phyloP scores from a whole-genome alignment of 2,888 invertebrate genomes.

The Torymus aiolomorphi region DNA sequence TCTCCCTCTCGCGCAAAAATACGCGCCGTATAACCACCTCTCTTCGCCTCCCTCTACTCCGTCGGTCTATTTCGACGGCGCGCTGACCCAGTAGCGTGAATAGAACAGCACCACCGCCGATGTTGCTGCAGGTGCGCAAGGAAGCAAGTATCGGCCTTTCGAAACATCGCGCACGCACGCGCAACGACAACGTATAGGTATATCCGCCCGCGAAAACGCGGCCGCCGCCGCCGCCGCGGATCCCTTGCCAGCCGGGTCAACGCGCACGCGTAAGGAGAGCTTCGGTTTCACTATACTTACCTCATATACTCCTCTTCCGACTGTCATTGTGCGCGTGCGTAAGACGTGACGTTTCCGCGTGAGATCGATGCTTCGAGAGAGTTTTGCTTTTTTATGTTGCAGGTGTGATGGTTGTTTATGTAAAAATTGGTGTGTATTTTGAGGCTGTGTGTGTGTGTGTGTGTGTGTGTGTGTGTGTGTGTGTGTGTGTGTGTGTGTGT shows the following conservation, averaged over 20 bases:
- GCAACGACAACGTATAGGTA: slow-evolving; percentile 20
- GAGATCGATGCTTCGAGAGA: too few species aligned
- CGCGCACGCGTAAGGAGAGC: slow-evolving; percentile 22
- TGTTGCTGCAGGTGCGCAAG: slow-evolving; percentile 8
- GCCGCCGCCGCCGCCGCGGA: slow-evolving; percentile 53
- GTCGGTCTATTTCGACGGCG: slow-evolving; percentile 46
- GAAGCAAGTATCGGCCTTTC: slow-evolving; percentile 61
- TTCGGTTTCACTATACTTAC: too few species aligned
- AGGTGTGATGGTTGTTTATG: too few species aligned
- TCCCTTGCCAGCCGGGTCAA: slow-evolving; percentile 53
- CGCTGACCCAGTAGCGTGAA: slow-evolving; percentile 71
- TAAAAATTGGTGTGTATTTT: too few species aligned
- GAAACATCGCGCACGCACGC: slow-evolving; percentile 57
- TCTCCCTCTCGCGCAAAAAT: background rate
- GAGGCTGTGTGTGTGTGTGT: too few species aligned
- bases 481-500: too few species aligned
- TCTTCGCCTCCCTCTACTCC: slow-evolving; percentile 9
- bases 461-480: too few species aligned
- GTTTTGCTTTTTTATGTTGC: too few species aligned
- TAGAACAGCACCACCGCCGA: slow-evolving; percentile 65
- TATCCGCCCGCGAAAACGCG: slow-evolving; percentile 65
- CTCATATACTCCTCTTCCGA: too few species aligned
- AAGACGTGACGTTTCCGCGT: too few species aligned
- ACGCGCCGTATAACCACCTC: background rate
- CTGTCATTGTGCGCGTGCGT: too few species aligned